Evolutionary conservation across 2,797 vertebrate species (phyloP).

Genomic region (Liasis olivaceus): DNA sequence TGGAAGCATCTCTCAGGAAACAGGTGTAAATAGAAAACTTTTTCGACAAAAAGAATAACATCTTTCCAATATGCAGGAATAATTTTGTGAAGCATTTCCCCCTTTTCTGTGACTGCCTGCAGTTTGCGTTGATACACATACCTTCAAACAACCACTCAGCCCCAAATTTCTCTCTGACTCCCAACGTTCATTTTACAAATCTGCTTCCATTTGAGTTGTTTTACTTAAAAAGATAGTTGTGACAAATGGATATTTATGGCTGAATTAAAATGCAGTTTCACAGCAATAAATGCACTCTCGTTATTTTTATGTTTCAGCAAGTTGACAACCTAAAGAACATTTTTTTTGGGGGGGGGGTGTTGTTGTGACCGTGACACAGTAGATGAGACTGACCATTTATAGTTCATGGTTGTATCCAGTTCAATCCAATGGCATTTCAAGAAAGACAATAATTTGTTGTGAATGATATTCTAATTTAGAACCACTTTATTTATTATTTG

Average conservation of each 20-base stretch:
- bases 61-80: constrained; percentile 33
- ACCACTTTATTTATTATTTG: too few species aligned
- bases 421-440: constrained; percentile 65
- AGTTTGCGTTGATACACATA: neutral
- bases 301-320: constrained; percentile 61
- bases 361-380: neutral
- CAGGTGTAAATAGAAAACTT: constrained; percentile 45
- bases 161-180: neutral
- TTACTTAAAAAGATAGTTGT: neutral
- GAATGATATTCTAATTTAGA: constrained; percentile 18
- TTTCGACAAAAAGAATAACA: constrained; percentile 45
- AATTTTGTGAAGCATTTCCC: constrained; percentile 17
- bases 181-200: neutral
- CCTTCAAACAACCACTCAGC: neutral
- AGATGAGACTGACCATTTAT: constrained; percentile 48
- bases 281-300: constrained; percentile 2
- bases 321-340: constrained; percentile 52
- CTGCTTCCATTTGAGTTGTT: neutral
- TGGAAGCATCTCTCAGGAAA: constrained; percentile 39
- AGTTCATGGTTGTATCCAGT: constrained; percentile 68
- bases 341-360: constrained; percentile 27
- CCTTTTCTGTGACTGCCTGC: neutral
- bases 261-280: neutral
- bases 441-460: constrained; percentile 62
- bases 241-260: neutral